phyloP scores from a whole-genome alignment of 2,113 vertebrate genomes.

The Ameiurus melas region DNA sequence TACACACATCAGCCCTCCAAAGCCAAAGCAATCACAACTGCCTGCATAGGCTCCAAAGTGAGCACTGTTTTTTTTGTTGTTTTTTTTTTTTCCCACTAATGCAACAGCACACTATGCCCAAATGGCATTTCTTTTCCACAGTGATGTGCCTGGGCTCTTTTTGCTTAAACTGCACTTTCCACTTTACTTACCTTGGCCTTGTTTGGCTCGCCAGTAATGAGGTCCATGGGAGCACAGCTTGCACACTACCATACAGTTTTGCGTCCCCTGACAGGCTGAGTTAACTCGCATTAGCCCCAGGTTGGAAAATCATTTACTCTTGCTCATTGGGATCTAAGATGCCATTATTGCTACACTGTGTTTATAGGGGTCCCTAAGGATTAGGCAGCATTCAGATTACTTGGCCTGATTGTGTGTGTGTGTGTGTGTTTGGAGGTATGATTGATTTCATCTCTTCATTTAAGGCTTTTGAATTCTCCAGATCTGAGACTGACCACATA shows the following conservation, averaged over 20 bases:
- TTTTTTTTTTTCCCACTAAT: slow-evolving; percentile 4
- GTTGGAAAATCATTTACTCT: slow-evolving; percentile 72
- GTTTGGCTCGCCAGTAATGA: slow-evolving; percentile 74
- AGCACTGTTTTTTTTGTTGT: slow-evolving; percentile 10
- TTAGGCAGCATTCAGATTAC: slow-evolving; percentile 68
- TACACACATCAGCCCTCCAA: slow-evolving; percentile 7
- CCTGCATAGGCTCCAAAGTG: slow-evolving; percentile 8
- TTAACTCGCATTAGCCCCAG: slow-evolving; percentile 76
- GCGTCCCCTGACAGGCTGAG: slow-evolving; percentile 67
- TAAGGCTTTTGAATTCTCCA: background rate
- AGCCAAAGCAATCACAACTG: slow-evolving; percentile 8
- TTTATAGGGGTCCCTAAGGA: slow-evolving; percentile 69
- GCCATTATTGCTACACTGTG: slow-evolving; percentile 71
- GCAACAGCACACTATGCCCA: slow-evolving; percentile 48
- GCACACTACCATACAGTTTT: slow-evolving; percentile 66
- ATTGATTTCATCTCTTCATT: background rate
- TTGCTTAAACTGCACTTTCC: slow-evolving; percentile 77
- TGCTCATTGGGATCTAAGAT: slow-evolving; percentile 72
- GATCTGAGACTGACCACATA: background rate
- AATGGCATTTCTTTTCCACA: slow-evolving; percentile 24
- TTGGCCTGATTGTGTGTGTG: slow-evolving; percentile 48
- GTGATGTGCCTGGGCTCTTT: slow-evolving; percentile 57
- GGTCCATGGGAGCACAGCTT: slow-evolving; percentile 74
- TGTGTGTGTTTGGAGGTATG: slow-evolving; percentile 11
- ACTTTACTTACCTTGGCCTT: slow-evolving; percentile 68